A percentile compares a stretch with the other conserved stretches of the same genome.
Evolutionary conservation across 2,797 vertebrate species (phyloP).

Genomic region (Podarcis lilfordi): DNA sequence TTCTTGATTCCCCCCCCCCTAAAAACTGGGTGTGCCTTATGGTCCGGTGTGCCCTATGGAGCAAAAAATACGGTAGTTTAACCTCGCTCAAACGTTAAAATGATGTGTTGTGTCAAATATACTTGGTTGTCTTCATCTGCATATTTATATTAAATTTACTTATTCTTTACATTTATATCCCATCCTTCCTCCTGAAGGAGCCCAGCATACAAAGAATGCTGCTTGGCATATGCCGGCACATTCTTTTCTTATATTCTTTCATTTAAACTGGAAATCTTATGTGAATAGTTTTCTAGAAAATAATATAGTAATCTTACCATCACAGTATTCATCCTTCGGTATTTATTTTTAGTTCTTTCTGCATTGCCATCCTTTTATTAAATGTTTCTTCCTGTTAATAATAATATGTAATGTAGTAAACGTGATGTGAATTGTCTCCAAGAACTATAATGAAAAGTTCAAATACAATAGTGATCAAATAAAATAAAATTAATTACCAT

Average conservation of each 20-base stretch:
- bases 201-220: not conserved
- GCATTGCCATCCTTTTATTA: conserved; percentile 53
- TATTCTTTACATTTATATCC: too few relatives aligned
- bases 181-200: too few relatives aligned
- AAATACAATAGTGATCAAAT: conserved; percentile 53
- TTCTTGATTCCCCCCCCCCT: too few relatives aligned
- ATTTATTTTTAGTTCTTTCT: conserved; percentile 46
- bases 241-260: not conserved
- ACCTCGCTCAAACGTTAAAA: not conserved
- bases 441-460: conserved; percentile 47
- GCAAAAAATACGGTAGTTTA: too few relatives aligned
- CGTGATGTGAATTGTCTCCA: conserved; percentile 49
- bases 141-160: not conserved
- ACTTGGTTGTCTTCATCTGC: not conserved
- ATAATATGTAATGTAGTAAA: conserved; percentile 57
- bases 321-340: conserved; percentile 36
- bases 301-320: not conserved
- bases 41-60: too few relatives aligned
- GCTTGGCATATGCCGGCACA: not conserved
- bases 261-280: not conserved
- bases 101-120: not conserved
- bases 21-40: too few relatives aligned
- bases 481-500: conserved; percentile 52
- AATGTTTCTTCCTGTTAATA: conserved; percentile 53
- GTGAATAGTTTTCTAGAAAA: not conserved